Evolutionary conservation across 1,140 invertebrate genomes (phyloP).

Genomic region (Euwallacea similis): DNA sequence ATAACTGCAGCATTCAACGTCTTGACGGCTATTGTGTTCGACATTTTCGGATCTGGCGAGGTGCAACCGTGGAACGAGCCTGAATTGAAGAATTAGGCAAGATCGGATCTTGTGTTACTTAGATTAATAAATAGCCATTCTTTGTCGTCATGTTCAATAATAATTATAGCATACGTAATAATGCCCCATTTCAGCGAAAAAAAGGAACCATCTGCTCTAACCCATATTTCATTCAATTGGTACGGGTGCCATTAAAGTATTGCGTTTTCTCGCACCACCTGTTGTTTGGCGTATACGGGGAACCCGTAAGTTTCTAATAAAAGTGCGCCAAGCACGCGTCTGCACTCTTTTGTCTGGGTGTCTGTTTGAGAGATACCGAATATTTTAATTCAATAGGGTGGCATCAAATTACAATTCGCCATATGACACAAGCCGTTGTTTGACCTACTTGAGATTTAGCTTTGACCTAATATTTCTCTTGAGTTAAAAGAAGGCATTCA

Average conservation of each 20-base stretch:
- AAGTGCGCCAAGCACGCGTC: slow-evolving; percentile 17
- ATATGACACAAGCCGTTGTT: slow-evolving; percentile 12
- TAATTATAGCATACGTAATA: neutral
- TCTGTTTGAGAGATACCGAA: slow-evolving; percentile 3
- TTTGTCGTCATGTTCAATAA: neutral
- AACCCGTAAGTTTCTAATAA: slow-evolving; percentile 9
- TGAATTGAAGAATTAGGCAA: neutral
- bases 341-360: neutral
- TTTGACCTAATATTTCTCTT: too few species aligned
- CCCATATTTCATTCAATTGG: slow-evolving; percentile 13
- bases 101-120: neutral
- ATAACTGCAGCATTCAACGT: slow-evolving; percentile 30
- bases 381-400: slow-evolving; percentile 1
- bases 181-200: neutral
- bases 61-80: slow-evolving; percentile 38
- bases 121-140: neutral
- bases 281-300: neutral
- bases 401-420: slow-evolving; percentile 2
- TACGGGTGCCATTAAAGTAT: slow-evolving; percentile 7
- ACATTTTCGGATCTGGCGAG: slow-evolving; percentile 37
- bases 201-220: slow-evolving; percentile 16
- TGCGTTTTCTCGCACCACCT: slow-evolving; percentile 19
- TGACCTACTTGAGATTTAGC: neutral
- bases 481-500: too few species aligned
- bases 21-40: slow-evolving; percentile 24